Evolutionary conservation across 2,113 vertebrate genomes (phyloP), one percentile per base, ranked within the genome.

Genomic region (Camelus bactrianus): DNA sequence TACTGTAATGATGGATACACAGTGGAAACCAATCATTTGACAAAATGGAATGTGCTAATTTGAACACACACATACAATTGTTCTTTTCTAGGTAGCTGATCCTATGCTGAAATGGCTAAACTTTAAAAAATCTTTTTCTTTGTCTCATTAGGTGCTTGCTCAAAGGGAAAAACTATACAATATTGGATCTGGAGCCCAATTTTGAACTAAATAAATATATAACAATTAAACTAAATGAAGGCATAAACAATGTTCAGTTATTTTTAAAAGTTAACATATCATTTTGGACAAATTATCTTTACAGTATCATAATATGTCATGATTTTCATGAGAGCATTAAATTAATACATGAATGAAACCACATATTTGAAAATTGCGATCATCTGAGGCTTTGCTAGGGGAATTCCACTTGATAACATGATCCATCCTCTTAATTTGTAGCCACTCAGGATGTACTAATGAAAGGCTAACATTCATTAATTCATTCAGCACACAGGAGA

Each of bases 271-370:
- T n/a, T 73, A 75, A 88, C 81, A 48, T 73, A 95, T 19, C 7
- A 89, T 88, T 87, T 92, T 73, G 11, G 3, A 84, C n/a, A 67
- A 89, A 80, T 69, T 93, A 32, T 65, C 6, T 56, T 80, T 93
- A 46, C 15, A 73, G 75, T 85, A 81, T 69, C 38, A 58, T 58
- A 91, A 93, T 88, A 60, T 70, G 12, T 48, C 24, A 46, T 65
- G 28, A 30, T 13, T 70, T 92, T 82, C 88, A 76, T n/a, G 26
- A 91, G 4, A 92, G 4, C 1, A 82, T 14, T 91, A 46, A 77
- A 87, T 46, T 86, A 70, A 82, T 50, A 70, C n/a, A 11, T 88
- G 62, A 54, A 3, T 88, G 8, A 95, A 89, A 89, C 8, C 17
- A 48, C 22, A 60, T 4, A 30, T 73, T 88, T 76, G 67, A 65